Base-by-base conservation (phyloP, 2,888 invertebrate genomes). In the Spisula solida region DNA sequence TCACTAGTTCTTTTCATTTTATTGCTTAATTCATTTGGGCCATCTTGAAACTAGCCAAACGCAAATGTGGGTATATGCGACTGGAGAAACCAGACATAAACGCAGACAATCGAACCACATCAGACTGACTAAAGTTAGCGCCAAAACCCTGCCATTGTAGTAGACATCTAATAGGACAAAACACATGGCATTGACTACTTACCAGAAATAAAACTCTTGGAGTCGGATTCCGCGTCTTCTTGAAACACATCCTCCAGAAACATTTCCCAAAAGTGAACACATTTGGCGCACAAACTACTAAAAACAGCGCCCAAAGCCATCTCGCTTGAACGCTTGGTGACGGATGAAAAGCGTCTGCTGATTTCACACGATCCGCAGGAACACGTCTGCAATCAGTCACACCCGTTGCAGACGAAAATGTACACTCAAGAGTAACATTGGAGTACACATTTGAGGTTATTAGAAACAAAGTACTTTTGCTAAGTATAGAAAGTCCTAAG, bases 401-500 rank as follows among this genome's bases (percentile, higher is more conserved):
- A 82, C 92, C 92, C 55, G 88, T 86, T 47, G 92, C 92, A 14
- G 91, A 86, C 56, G 86, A 85, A 75, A 78, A 93, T 14, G 90
- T 87, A 82, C 95, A 95, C 34, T 93, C 93, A 29, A 95, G 86
- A 0, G 95, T 94, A 81, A 94, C 94, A 89, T 95, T 95, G 34
- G 92, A 90, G 88, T 94, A 94, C 10, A 95, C 92, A 90, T 94
- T 94, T 79, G 95, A 95, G 12, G 95, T 94, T 16, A 95, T 94
- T 25, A 95, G 90, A 60, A 95, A 93, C 91, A 99, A 97, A 88
- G 98, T 98, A 94, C 98, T 98, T 97, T 99, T 99, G 94, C 99
- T 98, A 95, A 99, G 97, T 92, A 99, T 98, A 79, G 98, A 98
- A 88, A 98, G 98, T 8, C 97, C 98, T 94, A 99, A 97, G 92